These are phyloP conservation scores for Lagorchestes hirsutus DNA, from an alignment of 2,797 vertebrate genomes.

Conservation along the genomic window DNA sequence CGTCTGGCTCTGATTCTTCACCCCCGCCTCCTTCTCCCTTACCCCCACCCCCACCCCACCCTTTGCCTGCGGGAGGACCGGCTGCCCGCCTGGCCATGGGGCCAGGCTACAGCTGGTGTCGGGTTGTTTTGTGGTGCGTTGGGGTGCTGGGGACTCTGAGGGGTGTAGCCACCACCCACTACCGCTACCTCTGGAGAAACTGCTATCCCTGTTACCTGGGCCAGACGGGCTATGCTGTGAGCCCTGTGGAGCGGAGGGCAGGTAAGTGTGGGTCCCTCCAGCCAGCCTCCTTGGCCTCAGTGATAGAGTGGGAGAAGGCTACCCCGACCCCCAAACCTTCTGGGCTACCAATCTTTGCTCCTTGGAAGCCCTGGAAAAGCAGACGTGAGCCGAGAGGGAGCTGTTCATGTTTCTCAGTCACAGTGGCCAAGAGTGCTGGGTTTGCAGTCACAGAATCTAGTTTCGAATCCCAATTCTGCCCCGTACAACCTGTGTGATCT, in stretches of 20 bases:
- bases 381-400: background rate
- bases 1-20: background rate
- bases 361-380: background rate
- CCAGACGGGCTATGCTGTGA: conserved; percentile 82
- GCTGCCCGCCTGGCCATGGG: conserved; percentile 71
- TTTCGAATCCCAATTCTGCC: background rate
- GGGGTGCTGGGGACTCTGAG: conserved; percentile 79
- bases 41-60: background rate
- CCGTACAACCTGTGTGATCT: background rate
- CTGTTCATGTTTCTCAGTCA: background rate
- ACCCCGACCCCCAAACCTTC: background rate
- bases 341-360: background rate
- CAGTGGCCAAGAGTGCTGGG: background rate
- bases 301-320: background rate
- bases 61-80: background rate
- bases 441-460: background rate
- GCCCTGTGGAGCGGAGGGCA: conserved; percentile 80
- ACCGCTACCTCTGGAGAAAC: conserved; percentile 88
- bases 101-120: background rate
- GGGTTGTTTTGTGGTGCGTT: conserved; percentile 75
- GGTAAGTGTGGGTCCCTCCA: conserved; percentile 84
- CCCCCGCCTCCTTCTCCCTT: background rate
- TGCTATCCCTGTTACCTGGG: conserved; percentile 91
- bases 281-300: fast-evolving
- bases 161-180: conserved; percentile 81